phyloP scores from a whole-genome alignment of 2,113 vertebrate genomes.

The Plestiodon gilberti region DNA sequence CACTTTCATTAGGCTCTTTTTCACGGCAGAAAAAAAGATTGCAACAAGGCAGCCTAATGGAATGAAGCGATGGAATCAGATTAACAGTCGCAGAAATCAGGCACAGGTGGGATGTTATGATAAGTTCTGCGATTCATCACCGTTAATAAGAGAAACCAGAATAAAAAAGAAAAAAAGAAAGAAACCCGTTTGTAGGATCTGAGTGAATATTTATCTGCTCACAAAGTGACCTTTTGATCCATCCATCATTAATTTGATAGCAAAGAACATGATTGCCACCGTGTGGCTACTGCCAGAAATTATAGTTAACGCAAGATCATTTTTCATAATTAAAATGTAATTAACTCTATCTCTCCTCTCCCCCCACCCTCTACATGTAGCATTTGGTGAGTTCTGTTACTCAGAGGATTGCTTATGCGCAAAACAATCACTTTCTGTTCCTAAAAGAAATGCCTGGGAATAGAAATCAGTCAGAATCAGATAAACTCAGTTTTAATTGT shows the following conservation, averaged over 20 bases:
- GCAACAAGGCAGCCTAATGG: constrained; percentile 56
- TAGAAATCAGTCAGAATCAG: not conserved
- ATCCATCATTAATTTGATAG: constrained; percentile 67
- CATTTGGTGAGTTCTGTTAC: not conserved
- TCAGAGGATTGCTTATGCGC: not conserved
- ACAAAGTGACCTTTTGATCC: constrained; percentile 77
- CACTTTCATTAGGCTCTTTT: constrained; percentile 56
- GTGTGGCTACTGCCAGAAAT: constrained; percentile 73
- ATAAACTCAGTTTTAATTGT: not conserved
- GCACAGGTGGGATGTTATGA: constrained; percentile 46
- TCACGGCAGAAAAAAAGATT: constrained; percentile 32
- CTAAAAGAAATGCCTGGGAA: not conserved
- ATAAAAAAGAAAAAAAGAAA: not conserved
- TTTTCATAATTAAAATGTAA: constrained; percentile 70
- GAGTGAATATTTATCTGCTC: constrained; percentile 63
- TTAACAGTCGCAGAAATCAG: constrained; percentile 58
- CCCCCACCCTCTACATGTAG: not conserved
- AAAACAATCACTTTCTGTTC: not conserved
- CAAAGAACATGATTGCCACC: constrained; percentile 79
- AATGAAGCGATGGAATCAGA: constrained; percentile 49
- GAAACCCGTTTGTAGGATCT: constrained; percentile 56
- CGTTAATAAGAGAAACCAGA: constrained; percentile 65
- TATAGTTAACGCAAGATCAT: constrained; percentile 50
- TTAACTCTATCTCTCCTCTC: constrained; percentile 32
- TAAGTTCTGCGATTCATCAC: constrained; percentile 64